Percentiles rank a stretch among this genome's conserved stretches.
These are phyloP conservation scores for Agrotis segetum DNA, from an alignment of 2,888 invertebrate genomes.

Conservation along the genomic window DNA sequence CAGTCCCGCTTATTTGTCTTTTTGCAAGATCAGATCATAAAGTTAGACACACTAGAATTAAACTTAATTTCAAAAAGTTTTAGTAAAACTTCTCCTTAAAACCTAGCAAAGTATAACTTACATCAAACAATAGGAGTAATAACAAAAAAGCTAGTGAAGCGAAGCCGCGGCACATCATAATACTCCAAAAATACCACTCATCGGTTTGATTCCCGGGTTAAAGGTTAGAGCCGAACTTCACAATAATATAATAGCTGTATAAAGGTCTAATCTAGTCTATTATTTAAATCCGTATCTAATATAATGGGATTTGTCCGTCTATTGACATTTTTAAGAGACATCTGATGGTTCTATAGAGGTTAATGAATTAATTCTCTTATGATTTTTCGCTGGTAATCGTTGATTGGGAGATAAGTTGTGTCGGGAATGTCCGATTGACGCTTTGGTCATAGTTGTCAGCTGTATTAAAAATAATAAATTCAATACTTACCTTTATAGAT, in stretches of 20 bases:
- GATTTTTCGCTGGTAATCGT: conserved; percentile 60
- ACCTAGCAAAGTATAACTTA: conserved; percentile 78
- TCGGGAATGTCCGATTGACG: conserved; percentile 27
- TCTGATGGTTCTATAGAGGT: conserved; percentile 66
- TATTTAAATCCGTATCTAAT: conserved; percentile 79
- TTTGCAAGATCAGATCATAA: neutral
- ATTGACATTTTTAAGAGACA: conserved; percentile 73
- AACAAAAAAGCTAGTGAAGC: conserved; percentile 80
- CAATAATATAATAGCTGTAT: conserved; percentile 70
- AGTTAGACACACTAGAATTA: neutral
- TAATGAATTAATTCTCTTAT: conserved; percentile 67
- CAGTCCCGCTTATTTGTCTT: neutral
- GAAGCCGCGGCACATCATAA: conserved; percentile 79
- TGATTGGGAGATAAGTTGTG: conserved; percentile 53
- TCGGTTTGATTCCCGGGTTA: conserved; percentile 78
- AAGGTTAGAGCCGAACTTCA: conserved; percentile 70
- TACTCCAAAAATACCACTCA: conserved; percentile 83
- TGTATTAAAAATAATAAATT: conserved; percentile 1
- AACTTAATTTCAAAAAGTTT: conserved; percentile 49
- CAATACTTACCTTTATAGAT: neutral
- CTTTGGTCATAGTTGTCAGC: conserved; percentile 46
- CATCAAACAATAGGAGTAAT: conserved; percentile 87
- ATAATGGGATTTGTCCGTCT: conserved; percentile 67
- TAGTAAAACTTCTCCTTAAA: conserved; percentile 70
- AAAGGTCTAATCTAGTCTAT: conserved; percentile 83